Percentiles rank a stretch among this genome's conserved stretches.
phyloP scores from a whole-genome alignment of 1,140 invertebrate genomes.

The Leguminivora glycinivorella region DNA sequence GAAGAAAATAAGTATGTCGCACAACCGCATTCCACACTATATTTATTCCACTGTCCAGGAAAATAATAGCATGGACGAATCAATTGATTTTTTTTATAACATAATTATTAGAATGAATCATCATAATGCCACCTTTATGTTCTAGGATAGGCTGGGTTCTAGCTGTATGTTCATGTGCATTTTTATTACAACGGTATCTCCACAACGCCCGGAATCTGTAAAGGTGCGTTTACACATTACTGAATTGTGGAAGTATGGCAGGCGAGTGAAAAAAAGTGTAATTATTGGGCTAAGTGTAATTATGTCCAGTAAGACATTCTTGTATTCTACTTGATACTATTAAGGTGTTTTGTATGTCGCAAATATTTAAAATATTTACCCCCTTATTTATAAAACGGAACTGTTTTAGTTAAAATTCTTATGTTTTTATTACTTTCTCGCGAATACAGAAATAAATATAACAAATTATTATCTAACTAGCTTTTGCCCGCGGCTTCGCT shows the following conservation, averaged over 20 bases:
- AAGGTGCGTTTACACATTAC: slow-evolving; percentile 1
- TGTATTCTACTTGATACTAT: neutral
- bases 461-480: no score
- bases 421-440: no score
- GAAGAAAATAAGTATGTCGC: neutral
- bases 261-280: neutral
- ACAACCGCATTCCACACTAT: neutral
- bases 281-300: neutral
- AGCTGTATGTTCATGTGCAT: neutral
- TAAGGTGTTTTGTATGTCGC: neutral
- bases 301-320: neutral
- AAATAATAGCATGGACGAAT: no score
- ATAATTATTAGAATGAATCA: no score
- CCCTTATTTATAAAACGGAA: no score
- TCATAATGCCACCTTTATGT: neutral
- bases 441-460: no score
- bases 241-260: neutral
- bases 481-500: no score
- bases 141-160: neutral
- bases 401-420: no score
- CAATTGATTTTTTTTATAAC: no score
- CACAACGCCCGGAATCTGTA: slow-evolving; percentile 9
- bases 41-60: no score
- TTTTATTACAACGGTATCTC: neutral
- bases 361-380: no score